Base-by-base conservation (phyloP, 2,888 invertebrate species). In the Drosophila neutralis region DNA sequence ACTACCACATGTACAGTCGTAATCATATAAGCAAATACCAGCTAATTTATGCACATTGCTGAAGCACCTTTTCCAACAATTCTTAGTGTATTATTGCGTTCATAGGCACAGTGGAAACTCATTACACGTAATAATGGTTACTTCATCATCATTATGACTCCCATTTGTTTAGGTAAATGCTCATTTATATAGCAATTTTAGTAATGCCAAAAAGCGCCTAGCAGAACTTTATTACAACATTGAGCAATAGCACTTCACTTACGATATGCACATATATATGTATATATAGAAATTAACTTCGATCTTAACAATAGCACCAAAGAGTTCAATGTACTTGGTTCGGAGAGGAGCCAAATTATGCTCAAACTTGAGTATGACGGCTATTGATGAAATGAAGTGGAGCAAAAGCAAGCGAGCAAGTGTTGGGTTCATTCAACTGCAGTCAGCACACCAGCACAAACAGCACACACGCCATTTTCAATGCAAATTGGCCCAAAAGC, bases 361-460 rank as follows among this genome's bases (percentile, higher is more conserved):
- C 38, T 59, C 27, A 58, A 68, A 56, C 68, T 56, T 57, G 60
- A 61, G 65, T 78, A 60, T 36, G 61, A 65, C 7, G 45, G 31
- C 35, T 73, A 78, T 78, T 73, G 60, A 69, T 78, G 79, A 78
- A 82, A 58, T 64, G 73, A 66, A 82, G 36, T 78, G 68, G 63
- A 67, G 59, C 64, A 40, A 40, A 45, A 24, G 45, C 24, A 24
- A 45, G 45, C 45, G 27, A 13, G 18, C 24, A 62, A 60, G 33
- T 67, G 56, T 38, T 45, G 36, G 35, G 85, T 85, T 85, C 85
- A 89, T 85, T 85, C 90, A 85, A 85, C 85, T 87, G 78, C 66
- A 69, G 38, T 53, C 61, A 51, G 27, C 67, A 40, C 52, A 45
- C 73, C 18, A 65, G 31, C 38, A 24, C 48, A 48, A 21, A 24